Base-by-base conservation (phyloP, 1,140 invertebrate genomes). In the Nephila pilipes region DNA sequence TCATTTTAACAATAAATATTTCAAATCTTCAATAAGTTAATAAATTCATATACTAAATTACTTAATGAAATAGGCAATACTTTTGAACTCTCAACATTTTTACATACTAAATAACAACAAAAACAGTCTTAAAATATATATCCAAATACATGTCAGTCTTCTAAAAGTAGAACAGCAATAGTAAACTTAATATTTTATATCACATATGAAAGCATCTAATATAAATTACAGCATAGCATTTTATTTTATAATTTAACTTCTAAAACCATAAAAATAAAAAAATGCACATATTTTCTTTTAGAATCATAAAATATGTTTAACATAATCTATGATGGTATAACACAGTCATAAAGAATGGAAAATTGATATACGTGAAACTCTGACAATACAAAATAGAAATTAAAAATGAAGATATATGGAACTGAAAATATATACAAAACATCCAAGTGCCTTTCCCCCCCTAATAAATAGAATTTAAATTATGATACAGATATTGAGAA, bases 401-500 rank as follows among this genome's bases (percentile, higher is more conserved):
- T 29, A 65, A n/a, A 65, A 25, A 25, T 20, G 14, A 8, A 25
- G n/a, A 65, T n/a, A 12, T n/a, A 65, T 65, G 63, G 25, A 25
- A 65, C 22, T 25, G 25, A 65, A 65, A 12, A 65, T 2, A 29
- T 65, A 65, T 65, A 65, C 63, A 65, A 65, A 29, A 25, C 22
- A 65, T 65, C 10, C 60, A 63, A n/a, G 25, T 25, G 6, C 22
- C 22, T 25, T 12, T n/a, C n/a, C 46, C 12, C 14, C 25, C 12
- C 25, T 25, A 65, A 65, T 65, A 65, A 65, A 65, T 65, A 65
- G 25, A 65, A 65, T 25, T 65, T 65, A 65, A 65, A 65, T n/a
- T 29, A 65, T n/a, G 25, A 29, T 65, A 46, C 6, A 46, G 46
- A 46, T 10, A 46, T 10, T 10, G 6, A 46, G 46, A 46, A 46